phyloP scores from a whole-genome alignment of 2,113 vertebrate species.

The Pedetes capensis region DNA sequence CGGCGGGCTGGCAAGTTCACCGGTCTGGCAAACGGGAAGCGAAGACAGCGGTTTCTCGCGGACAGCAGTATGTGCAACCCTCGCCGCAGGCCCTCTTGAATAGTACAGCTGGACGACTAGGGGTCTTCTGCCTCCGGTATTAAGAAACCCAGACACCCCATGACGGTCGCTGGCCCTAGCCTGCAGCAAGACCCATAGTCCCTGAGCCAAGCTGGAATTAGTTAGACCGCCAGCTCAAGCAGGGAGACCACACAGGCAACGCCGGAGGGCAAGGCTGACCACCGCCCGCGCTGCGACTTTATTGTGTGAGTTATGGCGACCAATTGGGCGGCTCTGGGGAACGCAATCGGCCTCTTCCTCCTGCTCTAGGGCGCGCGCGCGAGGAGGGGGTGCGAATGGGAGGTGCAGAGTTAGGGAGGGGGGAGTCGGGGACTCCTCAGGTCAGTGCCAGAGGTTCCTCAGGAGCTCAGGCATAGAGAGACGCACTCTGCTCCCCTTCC shows the following conservation, averaged over 20 bases:
- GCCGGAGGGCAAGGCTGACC: constrained; percentile 86
- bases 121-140: background rate
- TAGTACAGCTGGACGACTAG: background rate
- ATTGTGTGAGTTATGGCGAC: constrained; percentile 86
- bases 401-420: background rate
- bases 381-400: no score
- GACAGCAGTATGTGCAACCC: background rate
- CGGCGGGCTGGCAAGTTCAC: background rate
- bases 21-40: background rate
- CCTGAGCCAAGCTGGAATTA: constrained; percentile 81
- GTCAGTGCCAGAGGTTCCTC: constrained; percentile 19
- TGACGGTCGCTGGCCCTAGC: background rate
- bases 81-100: background rate
- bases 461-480: background rate
- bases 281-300: constrained; percentile 80
- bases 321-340: constrained; percentile 81
- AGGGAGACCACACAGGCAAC: constrained; percentile 83
- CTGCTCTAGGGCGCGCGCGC: background rate
- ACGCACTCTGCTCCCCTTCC: background rate
- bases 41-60: background rate
- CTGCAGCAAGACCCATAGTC: background rate
- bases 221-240: constrained; percentile 77
- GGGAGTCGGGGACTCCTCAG: background rate
- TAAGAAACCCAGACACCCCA: background rate
- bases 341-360: constrained; percentile 67